Conservation (phyloP, 2,888 invertebrate genomes). For the Caenorhabditis afra region DNA sequence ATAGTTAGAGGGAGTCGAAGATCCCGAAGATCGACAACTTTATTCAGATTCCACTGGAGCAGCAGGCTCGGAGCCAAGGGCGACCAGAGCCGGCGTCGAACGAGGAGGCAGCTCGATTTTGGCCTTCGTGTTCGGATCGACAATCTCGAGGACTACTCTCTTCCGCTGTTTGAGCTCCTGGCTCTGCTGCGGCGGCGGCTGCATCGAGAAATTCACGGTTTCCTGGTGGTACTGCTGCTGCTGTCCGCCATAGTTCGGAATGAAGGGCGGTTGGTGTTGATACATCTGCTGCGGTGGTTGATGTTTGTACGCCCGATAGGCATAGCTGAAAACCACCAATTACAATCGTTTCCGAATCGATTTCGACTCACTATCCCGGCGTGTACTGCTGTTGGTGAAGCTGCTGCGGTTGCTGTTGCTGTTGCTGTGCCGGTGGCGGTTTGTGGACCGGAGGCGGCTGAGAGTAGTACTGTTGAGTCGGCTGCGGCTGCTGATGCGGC, state of each 20-base stretch:
- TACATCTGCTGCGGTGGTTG: slow-evolving; percentile 18
- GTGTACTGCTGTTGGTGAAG: neutral
- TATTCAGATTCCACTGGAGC: too few relatives aligned
- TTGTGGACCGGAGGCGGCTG: too few relatives aligned
- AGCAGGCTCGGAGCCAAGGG: slow-evolving; percentile 1
- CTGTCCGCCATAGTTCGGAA: slow-evolving; percentile 13
- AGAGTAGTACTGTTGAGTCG: slow-evolving; percentile 2
- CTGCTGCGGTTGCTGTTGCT: neutral
- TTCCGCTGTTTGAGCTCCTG: slow-evolving; percentile 26
- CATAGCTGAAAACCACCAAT: too few relatives aligned
- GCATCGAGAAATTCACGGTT: neutral
- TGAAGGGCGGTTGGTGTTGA: slow-evolving; percentile 33
- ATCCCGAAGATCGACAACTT: too few relatives aligned
- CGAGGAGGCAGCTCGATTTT: slow-evolving; percentile 21
- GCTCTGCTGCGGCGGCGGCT: slow-evolving; percentile 11
- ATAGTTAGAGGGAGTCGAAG: too few relatives aligned
- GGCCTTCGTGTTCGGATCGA: slow-evolving; percentile 55
- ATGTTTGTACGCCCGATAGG: too few relatives aligned
- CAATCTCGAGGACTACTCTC: slow-evolving; percentile 40
- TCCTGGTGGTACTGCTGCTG: slow-evolving; percentile 3
- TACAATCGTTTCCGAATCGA: too few relatives aligned
- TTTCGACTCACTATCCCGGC: neutral
- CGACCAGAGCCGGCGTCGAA: slow-evolving; percentile 3
- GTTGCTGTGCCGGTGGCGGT: neutral
- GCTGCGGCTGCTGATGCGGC: neutral